These are phyloP conservation scores for Chymomyza procnemis DNA, from an alignment of 2,888 invertebrate species.

Conservation along the genomic window DNA sequence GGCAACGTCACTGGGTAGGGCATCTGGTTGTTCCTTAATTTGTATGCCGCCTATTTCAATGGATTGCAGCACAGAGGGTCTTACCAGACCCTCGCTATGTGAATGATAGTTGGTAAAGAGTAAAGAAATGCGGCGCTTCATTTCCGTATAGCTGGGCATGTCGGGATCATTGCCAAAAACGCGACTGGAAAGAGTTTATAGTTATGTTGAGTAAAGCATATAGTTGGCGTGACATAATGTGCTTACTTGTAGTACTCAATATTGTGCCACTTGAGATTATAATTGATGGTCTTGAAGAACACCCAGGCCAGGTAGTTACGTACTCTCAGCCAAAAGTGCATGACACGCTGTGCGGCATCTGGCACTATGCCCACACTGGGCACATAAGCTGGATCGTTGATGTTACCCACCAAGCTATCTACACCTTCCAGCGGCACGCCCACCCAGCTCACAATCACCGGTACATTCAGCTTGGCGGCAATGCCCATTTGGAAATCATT, in stretches of 20 bases:
- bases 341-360: constrained; percentile 22
- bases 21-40: constrained; percentile 66
- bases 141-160: constrained; percentile 59
- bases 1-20: constrained; percentile 63
- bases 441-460: constrained; percentile 66
- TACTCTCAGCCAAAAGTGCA: constrained; percentile 42
- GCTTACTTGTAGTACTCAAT: constrained; percentile 3
- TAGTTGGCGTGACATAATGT: not conserved
- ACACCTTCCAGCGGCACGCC: constrained; percentile 46
- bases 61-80: constrained; percentile 68
- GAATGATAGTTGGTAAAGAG: constrained; percentile 70
- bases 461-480: constrained; percentile 72
- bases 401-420: constrained; percentile 62
- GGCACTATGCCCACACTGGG: constrained; percentile 37
- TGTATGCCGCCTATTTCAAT: constrained; percentile 76
- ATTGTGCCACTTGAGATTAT: constrained; percentile 2
- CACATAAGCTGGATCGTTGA: constrained; percentile 61
- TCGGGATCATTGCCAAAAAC: constrained; percentile 34
- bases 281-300: not conserved
- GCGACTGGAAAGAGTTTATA: constrained; percentile 14
- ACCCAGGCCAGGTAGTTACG: not conserved
- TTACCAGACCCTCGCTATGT: constrained; percentile 65
- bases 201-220: too few species aligned
- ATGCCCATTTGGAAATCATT: constrained; percentile 75
- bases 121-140: constrained; percentile 60